A percentile compares a stretch with the other conserved stretches of the same genome.
phyloP scores from a whole-genome alignment of 2,888 invertebrate species.

The Cistogaster globosa region DNA sequence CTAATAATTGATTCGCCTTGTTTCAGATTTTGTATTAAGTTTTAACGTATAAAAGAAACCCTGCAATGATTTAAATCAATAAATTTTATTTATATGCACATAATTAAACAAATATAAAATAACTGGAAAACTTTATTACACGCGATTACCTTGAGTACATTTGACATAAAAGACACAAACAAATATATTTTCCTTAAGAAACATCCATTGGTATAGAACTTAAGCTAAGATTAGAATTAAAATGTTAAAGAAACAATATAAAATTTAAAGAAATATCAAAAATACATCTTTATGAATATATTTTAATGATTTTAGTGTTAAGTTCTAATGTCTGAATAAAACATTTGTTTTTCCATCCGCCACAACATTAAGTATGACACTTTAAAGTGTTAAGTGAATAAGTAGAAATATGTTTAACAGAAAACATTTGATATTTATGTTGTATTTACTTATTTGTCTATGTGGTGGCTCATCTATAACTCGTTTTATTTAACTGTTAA shows the following conservation, averaged over 20 bases:
- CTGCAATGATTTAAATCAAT: not conserved
- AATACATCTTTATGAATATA: constrained; percentile 19
- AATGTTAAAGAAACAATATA: not conserved
- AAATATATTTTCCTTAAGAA: not conserved
- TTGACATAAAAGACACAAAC: too few species aligned
- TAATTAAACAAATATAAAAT: constrained; percentile 42
- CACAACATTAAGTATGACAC: constrained; percentile 60
- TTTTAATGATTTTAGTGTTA: not conserved
- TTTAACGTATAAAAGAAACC: too few species aligned
- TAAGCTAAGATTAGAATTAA: constrained; percentile 1
- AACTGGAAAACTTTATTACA: constrained; percentile 49
- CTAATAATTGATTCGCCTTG: too few species aligned
- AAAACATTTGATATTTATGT: constrained; percentile 37
- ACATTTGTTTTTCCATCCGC: not conserved
- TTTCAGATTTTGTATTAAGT: too few species aligned
- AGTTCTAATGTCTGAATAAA: not conserved
- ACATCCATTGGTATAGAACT: not conserved
- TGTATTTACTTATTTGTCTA: not conserved
- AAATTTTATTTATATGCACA: constrained; percentile 31
- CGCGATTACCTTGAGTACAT: constrained; percentile 66
- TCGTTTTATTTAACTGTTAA: not conserved
- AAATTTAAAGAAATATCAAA: not conserved
- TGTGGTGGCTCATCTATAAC: constrained; percentile 22
- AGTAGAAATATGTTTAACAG: constrained; percentile 42
- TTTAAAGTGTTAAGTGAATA: constrained; percentile 57